phyloP scores from a whole-genome alignment of 2,113 vertebrate genomes.

The Anhinga anhinga region DNA sequence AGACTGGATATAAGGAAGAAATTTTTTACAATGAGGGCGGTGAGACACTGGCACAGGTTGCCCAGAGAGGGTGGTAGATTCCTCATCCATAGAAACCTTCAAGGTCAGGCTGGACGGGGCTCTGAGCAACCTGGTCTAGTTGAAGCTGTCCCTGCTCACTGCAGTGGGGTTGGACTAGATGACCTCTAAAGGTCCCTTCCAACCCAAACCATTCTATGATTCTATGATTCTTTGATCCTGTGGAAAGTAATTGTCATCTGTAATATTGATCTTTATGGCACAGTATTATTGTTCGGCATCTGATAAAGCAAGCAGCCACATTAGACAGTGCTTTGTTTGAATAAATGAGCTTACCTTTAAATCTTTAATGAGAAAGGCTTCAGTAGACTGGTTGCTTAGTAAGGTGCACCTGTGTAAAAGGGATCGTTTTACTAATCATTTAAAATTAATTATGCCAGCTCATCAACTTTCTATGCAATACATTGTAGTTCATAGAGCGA shows the following conservation, averaged over 20 bases:
- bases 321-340: slow-evolving; percentile 59
- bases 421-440: slow-evolving; percentile 85
- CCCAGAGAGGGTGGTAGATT: too few species aligned
- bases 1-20: too few species aligned
- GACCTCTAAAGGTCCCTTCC: too few species aligned
- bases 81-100: too few species aligned
- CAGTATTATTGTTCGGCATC: slow-evolving; percentile 31
- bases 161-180: too few species aligned
- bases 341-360: slow-evolving; percentile 73
- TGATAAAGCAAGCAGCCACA: slow-evolving; percentile 9
- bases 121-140: too few species aligned
- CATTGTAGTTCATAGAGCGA: slow-evolving; percentile 6
- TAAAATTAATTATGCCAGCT: slow-evolving; percentile 86
- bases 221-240: too few species aligned
- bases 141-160: too few species aligned
- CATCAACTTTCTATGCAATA: slow-evolving; percentile 40
- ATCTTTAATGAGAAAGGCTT: slow-evolving; percentile 83
- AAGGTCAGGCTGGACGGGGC: too few species aligned
- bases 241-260: slow-evolving; percentile 32
- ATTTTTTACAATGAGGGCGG: too few species aligned
- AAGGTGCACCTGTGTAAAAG: slow-evolving; percentile 70
- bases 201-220: too few species aligned
- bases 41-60: too few species aligned
- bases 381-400: slow-evolving; percentile 79
- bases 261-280: slow-evolving; percentile 17